Conservation (phyloP, 1,140 invertebrate species). For the Caerostris darwini region DNA sequence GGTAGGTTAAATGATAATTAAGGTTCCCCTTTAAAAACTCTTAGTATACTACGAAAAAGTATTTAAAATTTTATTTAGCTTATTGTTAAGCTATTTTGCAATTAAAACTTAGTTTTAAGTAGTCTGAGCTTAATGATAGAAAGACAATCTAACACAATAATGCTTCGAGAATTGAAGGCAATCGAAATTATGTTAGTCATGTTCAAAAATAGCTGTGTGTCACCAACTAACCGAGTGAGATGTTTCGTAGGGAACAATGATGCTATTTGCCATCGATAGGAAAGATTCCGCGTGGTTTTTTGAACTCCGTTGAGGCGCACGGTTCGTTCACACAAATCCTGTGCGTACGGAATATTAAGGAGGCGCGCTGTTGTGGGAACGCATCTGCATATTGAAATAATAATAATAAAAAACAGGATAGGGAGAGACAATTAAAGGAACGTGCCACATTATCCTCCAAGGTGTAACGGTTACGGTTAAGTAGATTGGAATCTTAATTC, state of each 20-base stretch:
- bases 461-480: constrained; percentile 74
- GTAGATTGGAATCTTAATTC: constrained; percentile 53
- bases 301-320: constrained; percentile 29
- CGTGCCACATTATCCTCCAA: constrained; percentile 53
- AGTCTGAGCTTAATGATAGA: no score
- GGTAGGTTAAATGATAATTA: no score
- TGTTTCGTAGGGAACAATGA: background rate
- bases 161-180: no score
- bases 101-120: no score
- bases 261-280: background rate
- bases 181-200: no score
- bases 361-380: background rate
- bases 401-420: background rate
- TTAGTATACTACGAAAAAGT: no score
- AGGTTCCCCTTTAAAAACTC: no score
- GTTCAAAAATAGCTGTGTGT: background rate
- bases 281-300: constrained; percentile 58
- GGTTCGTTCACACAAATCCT: constrained; percentile 58
- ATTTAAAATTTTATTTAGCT: no score
- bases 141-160: no score
- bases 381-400: background rate
- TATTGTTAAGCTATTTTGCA: no score
- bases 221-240: constrained; percentile 13
- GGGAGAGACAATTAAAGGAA: constrained; percentile 58
- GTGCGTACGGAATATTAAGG: constrained; percentile 43